Evolutionary conservation across 2,888 invertebrate genomes (phyloP), one percentile per base, ranked within the genome.

Genomic region (Acanthosepion pharaonis): DNA sequence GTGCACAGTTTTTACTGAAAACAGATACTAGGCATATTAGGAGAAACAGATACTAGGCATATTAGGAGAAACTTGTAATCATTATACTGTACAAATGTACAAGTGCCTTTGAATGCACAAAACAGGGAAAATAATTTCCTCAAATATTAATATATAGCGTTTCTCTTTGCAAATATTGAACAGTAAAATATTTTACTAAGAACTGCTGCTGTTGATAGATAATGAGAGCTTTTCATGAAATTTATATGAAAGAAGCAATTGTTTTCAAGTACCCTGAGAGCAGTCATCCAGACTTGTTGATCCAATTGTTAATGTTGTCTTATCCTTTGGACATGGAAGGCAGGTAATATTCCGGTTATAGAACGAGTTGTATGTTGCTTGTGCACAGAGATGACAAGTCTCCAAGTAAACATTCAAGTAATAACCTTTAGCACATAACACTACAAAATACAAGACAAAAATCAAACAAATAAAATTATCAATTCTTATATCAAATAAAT

Each of bases 261-360:
- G 9, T 15, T 78, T 33, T 20, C n/a, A 78, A n/a, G n/a, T 78
- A 78, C 78, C 78, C 11, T 78, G 78, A 78, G 78, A 78, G 94
- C 96, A 96, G 91, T 95, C 95, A 4, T 92, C 92, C 28, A 42
- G 78, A 9, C 98, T 98, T 93, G 98, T 98, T 5, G 99, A 98
- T 33, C 99, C 99, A 0, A 98, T 98, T 91, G 98, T 98, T 95
- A 98, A 98, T 0, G 99, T 99, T 97, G 99, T 99, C 5, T 99
- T 99, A 95, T 99, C 99, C 96, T 98, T 98, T 0, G 99, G 99
- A 97, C 99, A 99, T 95, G 98, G 98, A 93, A 98, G 98, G 97
- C 99, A 99, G 0, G 98, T 64, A 94, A 95, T 94, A 94, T 95
- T 53, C 28, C 93, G 93, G 5, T 93, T 93, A 51, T n/a, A 18